Evolutionary conservation across 2,797 vertebrate species (phyloP), one percentile per base, ranked within the genome.

Genomic region (Iguana delicatissima): DNA sequence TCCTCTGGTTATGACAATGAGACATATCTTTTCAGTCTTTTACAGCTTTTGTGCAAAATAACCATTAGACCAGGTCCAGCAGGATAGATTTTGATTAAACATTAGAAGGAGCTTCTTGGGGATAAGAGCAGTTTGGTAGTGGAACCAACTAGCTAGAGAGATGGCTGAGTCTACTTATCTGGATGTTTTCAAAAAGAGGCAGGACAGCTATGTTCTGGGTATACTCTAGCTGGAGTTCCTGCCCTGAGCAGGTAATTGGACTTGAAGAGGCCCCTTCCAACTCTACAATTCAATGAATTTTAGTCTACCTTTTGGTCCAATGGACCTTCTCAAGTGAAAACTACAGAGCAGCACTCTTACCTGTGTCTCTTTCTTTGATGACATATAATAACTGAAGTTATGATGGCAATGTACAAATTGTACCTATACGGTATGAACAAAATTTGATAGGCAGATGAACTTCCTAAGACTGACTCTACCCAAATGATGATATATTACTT

Each of bases 401-500:
- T 38, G 46, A 85, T 84, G 89, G 52, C 57, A 85, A 85, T 14
- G 5, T n/a, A 87, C 42, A 52, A 35, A 1, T 86, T 46, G 46
- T 90, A 76, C 59, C 57, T 57, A 14, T 89, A 69, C 83, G 22
- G 26, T 77, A 73, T n/a, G 52, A 90, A 50, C 42, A 93, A 87
- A 14, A 79, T 20, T 6, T 86, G 64, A 46, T 76, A 0, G 42
- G 29, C 80, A 89, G 64, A 80, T 74, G 88, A 94, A 82, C 26
- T 83, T 89, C 50, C 57, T 35, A 83, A 92, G 42, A 84, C 80
- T 5, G 20, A 29, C 69, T 81, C 9, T n/a, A 50, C 8, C 79
- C 84, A 69, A 92, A 82, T 76, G 83, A 84, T 52, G 46, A 89
- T 8, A 91, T 86, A 90, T 91, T 14, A 18, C 24, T 3, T 87